These are phyloP conservation scores for Luidia sarsii DNA, from an alignment of 53 echinoderm and acorn worm species.

Conservation along the genomic window DNA sequence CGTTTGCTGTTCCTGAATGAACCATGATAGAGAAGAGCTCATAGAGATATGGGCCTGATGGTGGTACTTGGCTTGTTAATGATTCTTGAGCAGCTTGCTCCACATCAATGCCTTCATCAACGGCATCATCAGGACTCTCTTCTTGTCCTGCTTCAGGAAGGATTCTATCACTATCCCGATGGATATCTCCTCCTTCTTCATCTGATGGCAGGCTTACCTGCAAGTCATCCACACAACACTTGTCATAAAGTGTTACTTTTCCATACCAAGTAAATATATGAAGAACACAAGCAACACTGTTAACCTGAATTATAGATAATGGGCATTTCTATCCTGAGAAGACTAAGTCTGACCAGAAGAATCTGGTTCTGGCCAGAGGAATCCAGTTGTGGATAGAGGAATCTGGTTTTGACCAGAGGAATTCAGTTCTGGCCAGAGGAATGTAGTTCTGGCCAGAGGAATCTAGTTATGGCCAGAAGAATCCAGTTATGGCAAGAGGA, in stretches of 20 bases:
- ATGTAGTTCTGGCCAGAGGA: too few species aligned
- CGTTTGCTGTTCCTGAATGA: slow-evolving; percentile 96
- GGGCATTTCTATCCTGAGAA: too few species aligned
- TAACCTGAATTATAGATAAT: too few species aligned
- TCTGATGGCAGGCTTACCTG: slow-evolving; percentile 63
- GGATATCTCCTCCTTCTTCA: slow-evolving; percentile 66
- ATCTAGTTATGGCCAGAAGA: background rate
- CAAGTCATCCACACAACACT: background rate
- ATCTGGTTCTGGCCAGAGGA: background rate
- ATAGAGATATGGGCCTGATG: slow-evolving; percentile 73
- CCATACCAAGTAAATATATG: too few species aligned
- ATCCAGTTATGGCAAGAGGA: too few species aligned
- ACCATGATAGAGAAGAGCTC: slow-evolving; percentile 99
- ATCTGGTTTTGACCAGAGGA: background rate
- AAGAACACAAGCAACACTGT: too few species aligned
- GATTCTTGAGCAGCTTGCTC: slow-evolving; percentile 72
- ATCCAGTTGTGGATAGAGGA: background rate
- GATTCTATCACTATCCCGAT: slow-evolving; percentile 81
- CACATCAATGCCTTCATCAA: slow-evolving; percentile 94
- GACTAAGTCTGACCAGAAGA: background rate
- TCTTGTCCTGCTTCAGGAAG: slow-evolving; percentile 66
- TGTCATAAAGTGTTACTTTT: too few species aligned
- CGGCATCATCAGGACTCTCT: slow-evolving; percentile 77
- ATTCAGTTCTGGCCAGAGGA: too few species aligned
- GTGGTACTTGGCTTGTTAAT: slow-evolving; percentile 35